These are phyloP conservation scores for Rallus crepitans DNA, from an alignment of 2,797 vertebrate species.

Conservation along the genomic window DNA sequence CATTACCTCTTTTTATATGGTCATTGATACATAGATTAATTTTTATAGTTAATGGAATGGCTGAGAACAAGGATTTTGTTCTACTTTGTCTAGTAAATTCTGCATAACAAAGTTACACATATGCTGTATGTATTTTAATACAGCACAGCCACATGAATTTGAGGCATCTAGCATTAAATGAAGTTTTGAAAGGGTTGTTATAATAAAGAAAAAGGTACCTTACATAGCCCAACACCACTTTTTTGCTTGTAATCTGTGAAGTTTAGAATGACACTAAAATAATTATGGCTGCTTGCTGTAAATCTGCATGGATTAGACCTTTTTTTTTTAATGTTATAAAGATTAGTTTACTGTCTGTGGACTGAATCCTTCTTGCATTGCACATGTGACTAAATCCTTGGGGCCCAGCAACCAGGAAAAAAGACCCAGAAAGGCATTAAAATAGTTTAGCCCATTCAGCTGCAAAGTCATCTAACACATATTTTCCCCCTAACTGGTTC, in stretches of 20 bases:
- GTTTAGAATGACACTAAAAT: neutral
- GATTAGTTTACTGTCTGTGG: conserved; percentile 15
- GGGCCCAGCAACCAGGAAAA: neutral
- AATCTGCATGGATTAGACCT: neutral
- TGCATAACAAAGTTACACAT: neutral
- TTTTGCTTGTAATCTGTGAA: neutral
- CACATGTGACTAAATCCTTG: neutral
- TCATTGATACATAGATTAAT: neutral
- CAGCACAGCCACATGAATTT: neutral
- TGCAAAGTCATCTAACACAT: neutral
- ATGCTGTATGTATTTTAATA: neutral
- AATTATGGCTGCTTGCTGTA: neutral
- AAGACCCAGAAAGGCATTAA: conserved; percentile 19
- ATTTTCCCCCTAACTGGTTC: conserved; percentile 13
- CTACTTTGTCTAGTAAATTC: neutral
- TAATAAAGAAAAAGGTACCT: neutral
- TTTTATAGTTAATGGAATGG: neutral
- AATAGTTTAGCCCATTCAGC: conserved; percentile 4
- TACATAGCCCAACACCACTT: neutral
- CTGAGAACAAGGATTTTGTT: neutral
- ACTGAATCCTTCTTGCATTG: neutral
- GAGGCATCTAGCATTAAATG: neutral
- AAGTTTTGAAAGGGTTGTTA: neutral
- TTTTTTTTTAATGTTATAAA: neutral
- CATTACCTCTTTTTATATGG: neutral